phyloP scores from a whole-genome alignment of 2,888 invertebrate genomes.

The Caenorhabditis plicata region DNA sequence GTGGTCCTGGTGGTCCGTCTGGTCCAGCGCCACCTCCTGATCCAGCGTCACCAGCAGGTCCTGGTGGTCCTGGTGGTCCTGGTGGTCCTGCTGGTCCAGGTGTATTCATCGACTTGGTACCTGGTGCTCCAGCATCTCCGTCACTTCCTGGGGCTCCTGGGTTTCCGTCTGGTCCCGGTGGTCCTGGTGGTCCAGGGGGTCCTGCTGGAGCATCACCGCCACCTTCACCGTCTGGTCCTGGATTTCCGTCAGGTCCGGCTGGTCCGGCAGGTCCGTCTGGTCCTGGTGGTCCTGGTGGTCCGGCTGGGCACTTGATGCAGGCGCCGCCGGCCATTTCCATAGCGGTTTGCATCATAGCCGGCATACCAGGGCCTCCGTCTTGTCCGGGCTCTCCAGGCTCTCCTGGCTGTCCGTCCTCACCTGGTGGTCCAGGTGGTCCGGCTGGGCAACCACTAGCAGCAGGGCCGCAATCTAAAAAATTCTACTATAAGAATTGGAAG shows the following conservation, averaged over 20 bases:
- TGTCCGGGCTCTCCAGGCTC: slow-evolving; percentile 31
- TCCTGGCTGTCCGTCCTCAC: slow-evolving; percentile 26
- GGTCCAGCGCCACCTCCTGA: slow-evolving; percentile 15
- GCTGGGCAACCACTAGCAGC: slow-evolving; percentile 37
- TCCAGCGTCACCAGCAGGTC: slow-evolving; percentile 28
- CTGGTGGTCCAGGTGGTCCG: slow-evolving; percentile 36
- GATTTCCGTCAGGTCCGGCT: slow-evolving; percentile 32
- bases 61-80: slow-evolving; percentile 31
- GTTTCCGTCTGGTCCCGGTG: slow-evolving; percentile 8
- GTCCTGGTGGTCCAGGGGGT: slow-evolving; percentile 20
- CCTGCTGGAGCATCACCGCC: slow-evolving; percentile 29
- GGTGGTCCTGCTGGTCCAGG: slow-evolving; percentile 40
- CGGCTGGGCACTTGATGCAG: slow-evolving; percentile 33
- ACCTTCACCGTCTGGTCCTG: slow-evolving; percentile 34
- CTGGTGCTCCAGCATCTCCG: slow-evolving; percentile 31
- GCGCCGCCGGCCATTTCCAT: slow-evolving; percentile 26
- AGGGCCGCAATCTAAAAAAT: slow-evolving; percentile 24
- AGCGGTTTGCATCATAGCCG: slow-evolving; percentile 29
- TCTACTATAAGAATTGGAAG: no score
- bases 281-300: slow-evolving; percentile 28
- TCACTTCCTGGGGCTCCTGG: slow-evolving; percentile 1
- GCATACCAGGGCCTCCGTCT: slow-evolving; percentile 29
- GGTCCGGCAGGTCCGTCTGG: slow-evolving; percentile 34
- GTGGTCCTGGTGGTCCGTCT: background rate
- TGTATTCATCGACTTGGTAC: slow-evolving; percentile 18